Evolutionary conservation across 2,888 invertebrate species (phyloP).

Genomic region (Argynnis bischoffii): DNA sequence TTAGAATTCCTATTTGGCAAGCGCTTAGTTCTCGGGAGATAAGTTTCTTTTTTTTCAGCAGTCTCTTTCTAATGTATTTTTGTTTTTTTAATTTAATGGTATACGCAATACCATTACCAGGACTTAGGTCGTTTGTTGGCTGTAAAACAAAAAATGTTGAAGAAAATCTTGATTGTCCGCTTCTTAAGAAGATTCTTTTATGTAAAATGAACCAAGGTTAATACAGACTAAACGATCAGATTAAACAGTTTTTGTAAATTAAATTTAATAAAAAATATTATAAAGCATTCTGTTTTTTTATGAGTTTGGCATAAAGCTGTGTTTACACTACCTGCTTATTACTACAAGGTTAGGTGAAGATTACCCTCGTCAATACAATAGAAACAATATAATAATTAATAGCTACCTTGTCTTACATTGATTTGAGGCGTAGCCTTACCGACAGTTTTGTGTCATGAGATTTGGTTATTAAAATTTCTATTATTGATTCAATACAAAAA

Average conservation of each 20-base stretch:
- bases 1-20: slow-evolving; percentile 59
- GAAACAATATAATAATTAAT: slow-evolving; percentile 20
- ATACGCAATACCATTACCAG: slow-evolving; percentile 32
- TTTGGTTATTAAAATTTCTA: not conserved
- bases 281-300: not conserved
- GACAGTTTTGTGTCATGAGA: slow-evolving; percentile 12
- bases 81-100: slow-evolving; percentile 40
- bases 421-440: not conserved
- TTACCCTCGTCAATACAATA: slow-evolving; percentile 20
- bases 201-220: slow-evolving; percentile 32
- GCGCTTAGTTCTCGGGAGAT: slow-evolving; percentile 36
- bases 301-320: too few species aligned
- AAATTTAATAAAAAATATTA: slow-evolving; percentile 19
- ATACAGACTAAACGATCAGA: slow-evolving; percentile 26
- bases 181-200: slow-evolving; percentile 35
- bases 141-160: slow-evolving; percentile 33
- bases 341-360: not conserved
- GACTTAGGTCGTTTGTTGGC: slow-evolving; percentile 32
- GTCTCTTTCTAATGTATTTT: slow-evolving; percentile 33
- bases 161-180: slow-evolving; percentile 34
- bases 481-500: not conserved
- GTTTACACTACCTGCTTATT: not conserved
- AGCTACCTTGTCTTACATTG: not conserved
- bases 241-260: slow-evolving; percentile 29
- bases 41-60: not conserved